phyloP scores from a whole-genome alignment of 2,888 invertebrate genomes.

The Drosophila prolongata region DNA sequence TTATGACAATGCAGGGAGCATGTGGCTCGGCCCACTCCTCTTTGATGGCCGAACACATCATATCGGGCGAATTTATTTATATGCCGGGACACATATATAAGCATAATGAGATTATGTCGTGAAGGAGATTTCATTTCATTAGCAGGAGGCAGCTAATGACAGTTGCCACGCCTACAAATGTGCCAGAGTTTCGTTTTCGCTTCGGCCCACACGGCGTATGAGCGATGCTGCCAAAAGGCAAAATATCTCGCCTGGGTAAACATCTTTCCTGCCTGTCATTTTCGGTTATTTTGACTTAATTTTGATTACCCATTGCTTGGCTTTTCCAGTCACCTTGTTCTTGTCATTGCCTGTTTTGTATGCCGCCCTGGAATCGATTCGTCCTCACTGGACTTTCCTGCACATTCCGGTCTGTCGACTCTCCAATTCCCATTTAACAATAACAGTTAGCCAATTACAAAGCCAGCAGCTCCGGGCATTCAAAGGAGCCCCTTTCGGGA shows the following conservation, averaged over 20 bases:
- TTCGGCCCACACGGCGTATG: conserved; percentile 29
- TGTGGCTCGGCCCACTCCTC: conserved; percentile 12
- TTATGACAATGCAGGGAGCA: conserved; percentile 61
- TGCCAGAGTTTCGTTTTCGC: background rate
- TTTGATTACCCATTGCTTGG: conserved; percentile 11
- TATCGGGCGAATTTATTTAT: conserved; percentile 40
- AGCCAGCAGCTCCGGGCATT: conserved; percentile 39
- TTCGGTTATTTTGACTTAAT: conserved; percentile 28
- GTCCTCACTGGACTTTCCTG: background rate
- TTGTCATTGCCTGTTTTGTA: conserved; percentile 40
- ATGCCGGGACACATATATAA: conserved; percentile 62
- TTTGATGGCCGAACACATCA: conserved; percentile 35
- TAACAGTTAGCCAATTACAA: conserved; percentile 74
- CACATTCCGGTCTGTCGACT: conserved; percentile 8
- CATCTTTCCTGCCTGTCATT: conserved; percentile 22
- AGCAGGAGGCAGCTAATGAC: conserved; percentile 59
- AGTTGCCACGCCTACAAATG: conserved; percentile 29
- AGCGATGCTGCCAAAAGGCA: conserved; percentile 19
- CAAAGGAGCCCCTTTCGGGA: conserved; percentile 8
- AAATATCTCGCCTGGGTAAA: background rate
- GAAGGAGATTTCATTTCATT: conserved; percentile 71
- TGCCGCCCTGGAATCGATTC: conserved; percentile 30
- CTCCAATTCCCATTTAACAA: conserved; percentile 60
- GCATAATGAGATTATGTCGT: conserved; percentile 72
- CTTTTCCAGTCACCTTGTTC: conserved; percentile 24